Conservation (phyloP, 37 sponge, comb jelly and placozoan species). For the Hormiphora californensis region DNA sequence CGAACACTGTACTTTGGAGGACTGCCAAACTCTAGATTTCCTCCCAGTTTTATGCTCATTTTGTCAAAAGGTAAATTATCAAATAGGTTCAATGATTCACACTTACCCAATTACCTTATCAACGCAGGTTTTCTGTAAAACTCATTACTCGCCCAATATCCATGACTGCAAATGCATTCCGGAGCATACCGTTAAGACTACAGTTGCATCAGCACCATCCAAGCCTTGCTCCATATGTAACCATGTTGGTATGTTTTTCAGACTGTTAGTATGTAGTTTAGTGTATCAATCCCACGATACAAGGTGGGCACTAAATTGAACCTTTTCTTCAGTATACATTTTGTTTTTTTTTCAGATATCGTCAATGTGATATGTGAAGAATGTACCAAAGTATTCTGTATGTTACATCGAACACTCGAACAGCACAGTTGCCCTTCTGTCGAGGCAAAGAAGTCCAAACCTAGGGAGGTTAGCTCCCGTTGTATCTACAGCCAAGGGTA, state of each 20-base stretch:
- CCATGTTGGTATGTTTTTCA: not conserved
- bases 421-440: not conserved
- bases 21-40: constrained; percentile 25
- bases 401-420: constrained; percentile 37
- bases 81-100: too few species aligned
- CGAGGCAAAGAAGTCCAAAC: not conserved
- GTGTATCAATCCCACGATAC: not conserved
- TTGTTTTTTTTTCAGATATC: too few species aligned
- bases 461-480: not conserved
- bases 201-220: not conserved
- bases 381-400: constrained; percentile 20
- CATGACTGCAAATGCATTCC: not conserved
- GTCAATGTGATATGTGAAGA: constrained; percentile 43
- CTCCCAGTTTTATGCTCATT: constrained; percentile 5
- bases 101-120: not conserved
- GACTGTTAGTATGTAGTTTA: not conserved
- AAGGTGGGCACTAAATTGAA: not conserved
- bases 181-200: not conserved
- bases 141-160: not conserved
- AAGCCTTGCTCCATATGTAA: constrained; percentile 29
- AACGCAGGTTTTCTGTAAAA: constrained; percentile 31
- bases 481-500: not conserved
- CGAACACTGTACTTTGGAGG: not conserved
- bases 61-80: constrained; percentile 24
- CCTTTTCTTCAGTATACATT: not conserved